Base-by-base conservation (phyloP, 2,888 invertebrate genomes). In the Eupeodes latifasciatus region DNA sequence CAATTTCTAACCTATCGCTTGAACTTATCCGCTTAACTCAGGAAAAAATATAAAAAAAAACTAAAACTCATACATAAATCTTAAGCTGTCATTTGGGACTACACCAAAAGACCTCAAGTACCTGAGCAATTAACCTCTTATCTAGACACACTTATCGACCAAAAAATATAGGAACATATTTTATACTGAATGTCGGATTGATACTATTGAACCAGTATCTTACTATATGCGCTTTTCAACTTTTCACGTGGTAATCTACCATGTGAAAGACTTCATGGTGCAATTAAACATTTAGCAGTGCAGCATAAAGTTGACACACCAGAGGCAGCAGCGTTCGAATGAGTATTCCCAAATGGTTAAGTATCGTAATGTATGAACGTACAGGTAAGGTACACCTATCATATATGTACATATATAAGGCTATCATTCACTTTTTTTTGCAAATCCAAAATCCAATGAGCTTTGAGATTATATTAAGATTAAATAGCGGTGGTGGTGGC, bases 121-220 rank as follows among this genome's bases (percentile, higher is more conserved):
- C 64, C 61, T 67, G 66, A 62, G 77, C 81, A 85, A 85, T 85
- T 85, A 85, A 81, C 85, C 81, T 47, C 85, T 85, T 85, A 81
- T 85, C 81, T 85, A 81, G 77, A 77, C 61, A 81, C 36, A 67
- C 77, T 81, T 85, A 66, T 81, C 66, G 59, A 51, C 76, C 67
- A 27, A 51, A 71, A 81, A 81, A 72, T 77, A 61, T 77, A 61
- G 1, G 6, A 19, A 19, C 12, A 16, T 44, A 40, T 11, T 12
- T 12, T 57, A 57, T 14, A 57, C 61, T 51, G 47, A 75, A 40
- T 71, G 55, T 10, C 19, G 36, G 9, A 34, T 44, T 59, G 51
- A 71, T 77, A 71, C 16, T 49, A 27, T 71, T 74, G 71, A 67
- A 66, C 49, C 51, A 66, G 59, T 71, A 69, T 61, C 44, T 71